Conservation (phyloP, 2,888 invertebrate species). For the Electrophaes corylata region DNA sequence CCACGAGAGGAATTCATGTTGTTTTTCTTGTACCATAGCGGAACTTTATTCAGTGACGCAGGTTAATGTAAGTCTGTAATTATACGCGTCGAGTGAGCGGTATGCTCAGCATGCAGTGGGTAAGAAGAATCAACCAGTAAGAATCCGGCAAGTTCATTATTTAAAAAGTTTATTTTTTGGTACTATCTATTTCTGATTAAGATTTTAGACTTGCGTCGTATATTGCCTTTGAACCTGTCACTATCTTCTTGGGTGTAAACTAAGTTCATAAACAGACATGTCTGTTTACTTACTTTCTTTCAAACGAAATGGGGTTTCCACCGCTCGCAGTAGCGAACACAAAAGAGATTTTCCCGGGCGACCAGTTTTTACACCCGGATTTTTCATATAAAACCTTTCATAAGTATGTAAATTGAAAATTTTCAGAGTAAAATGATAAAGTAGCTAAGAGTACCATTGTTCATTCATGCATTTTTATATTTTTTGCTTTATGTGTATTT, state of each 20-base stretch:
- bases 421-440: conserved; percentile 52
- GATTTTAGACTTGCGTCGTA: too few species aligned
- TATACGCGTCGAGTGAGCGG: too few species aligned
- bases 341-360: conserved; percentile 52
- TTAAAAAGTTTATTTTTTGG: too few species aligned
- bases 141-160: too few species aligned
- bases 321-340: conserved; percentile 42
- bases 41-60: too few species aligned
- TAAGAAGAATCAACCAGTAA: too few species aligned
- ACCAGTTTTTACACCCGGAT: conserved; percentile 57
- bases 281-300: conserved; percentile 43
- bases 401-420: conserved; percentile 71
- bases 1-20: too few species aligned
- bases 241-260: neutral
- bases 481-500: neutral
- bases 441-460: conserved; percentile 33
- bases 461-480: neutral
- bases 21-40: too few species aligned
- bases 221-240: neutral
- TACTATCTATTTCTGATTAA: too few species aligned
- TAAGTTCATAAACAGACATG: conserved; percentile 19
- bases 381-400: conserved; percentile 62
- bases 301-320: conserved; percentile 42
- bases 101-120: too few species aligned
- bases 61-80: too few species aligned